A percentile compares a stretch with the other conserved stretches of the same genome.
These are phyloP conservation scores for Callyntrura guangdongensis DNA, from an alignment of 2,888 invertebrate species.

Conservation along the genomic window DNA sequence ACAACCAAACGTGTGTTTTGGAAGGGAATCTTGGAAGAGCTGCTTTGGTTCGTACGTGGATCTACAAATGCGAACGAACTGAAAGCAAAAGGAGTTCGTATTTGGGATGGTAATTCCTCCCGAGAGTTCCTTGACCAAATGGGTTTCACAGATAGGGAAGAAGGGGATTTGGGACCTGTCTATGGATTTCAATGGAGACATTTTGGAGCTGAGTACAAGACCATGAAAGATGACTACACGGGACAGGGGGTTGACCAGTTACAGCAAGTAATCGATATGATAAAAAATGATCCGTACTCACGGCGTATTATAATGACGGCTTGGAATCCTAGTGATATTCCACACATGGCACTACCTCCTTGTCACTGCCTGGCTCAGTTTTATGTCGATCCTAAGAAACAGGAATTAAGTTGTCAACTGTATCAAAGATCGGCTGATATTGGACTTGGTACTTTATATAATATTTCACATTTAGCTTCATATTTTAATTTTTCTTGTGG, in stretches of 20 bases:
- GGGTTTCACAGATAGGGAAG: conserved; percentile 94
- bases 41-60: conserved; percentile 97
- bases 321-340: conserved; percentile 97
- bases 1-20: conserved; percentile 98
- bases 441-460: conserved; percentile 97
- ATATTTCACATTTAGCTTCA: neutral
- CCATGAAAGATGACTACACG: conserved; percentile 93
- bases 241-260: conserved; percentile 97
- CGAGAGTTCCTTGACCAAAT: conserved; percentile 94
- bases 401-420: conserved; percentile 94
- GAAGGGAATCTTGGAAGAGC: conserved; percentile 95
- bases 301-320: conserved; percentile 96
- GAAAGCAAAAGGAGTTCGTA: conserved; percentile 92
- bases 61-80: conserved; percentile 95
- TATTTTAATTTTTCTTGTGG: neutral
- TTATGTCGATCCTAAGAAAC: conserved; percentile 91
- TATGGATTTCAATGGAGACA: conserved; percentile 99
- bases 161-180: conserved; percentile 98
- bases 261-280: conserved; percentile 91
- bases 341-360: conserved; percentile 97
- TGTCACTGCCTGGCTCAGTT: conserved; percentile 98
- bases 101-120: conserved; percentile 99
- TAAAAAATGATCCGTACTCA: conserved; percentile 93
- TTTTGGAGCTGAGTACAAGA: conserved; percentile 95
- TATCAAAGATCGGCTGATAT: conserved; percentile 99